Evolutionary conservation across 2,797 vertebrate species (phyloP).

Genomic region (Loris lydekkerianus): DNA sequence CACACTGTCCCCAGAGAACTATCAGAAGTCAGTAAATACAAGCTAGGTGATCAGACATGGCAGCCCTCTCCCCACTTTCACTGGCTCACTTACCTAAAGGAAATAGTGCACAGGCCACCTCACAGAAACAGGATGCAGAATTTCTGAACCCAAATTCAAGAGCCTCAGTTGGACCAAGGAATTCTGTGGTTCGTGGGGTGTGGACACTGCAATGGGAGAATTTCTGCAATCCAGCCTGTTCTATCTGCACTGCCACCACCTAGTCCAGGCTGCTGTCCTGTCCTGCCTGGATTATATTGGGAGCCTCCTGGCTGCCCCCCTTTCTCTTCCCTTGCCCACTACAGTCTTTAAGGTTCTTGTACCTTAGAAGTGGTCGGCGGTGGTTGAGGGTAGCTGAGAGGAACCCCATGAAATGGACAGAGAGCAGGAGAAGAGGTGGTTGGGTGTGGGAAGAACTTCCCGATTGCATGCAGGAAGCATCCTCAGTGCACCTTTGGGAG

Average conservation of each 20-base stretch:
- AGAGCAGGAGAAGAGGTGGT: not conserved
- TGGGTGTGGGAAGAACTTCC: not conserved
- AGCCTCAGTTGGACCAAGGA: not conserved
- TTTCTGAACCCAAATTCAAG: not conserved
- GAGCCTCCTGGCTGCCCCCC: not conserved
- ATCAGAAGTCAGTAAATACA: not conserved
- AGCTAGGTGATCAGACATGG: fast-evolving
- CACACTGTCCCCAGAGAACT: fast-evolving
- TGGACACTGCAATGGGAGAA: not conserved
- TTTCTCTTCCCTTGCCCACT: fast-evolving
- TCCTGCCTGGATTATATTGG: not conserved
- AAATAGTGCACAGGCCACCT: not conserved
- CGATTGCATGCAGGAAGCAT: fast-evolving
- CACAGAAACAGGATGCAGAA: not conserved
- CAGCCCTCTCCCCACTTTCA: not conserved
- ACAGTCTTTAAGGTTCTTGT: not conserved
- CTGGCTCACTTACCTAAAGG: not conserved
- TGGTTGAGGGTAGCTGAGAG: not conserved
- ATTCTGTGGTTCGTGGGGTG: fast-evolving
- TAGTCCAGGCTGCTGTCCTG: not conserved
- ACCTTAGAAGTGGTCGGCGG: not conserved
- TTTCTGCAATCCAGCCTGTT: not conserved
- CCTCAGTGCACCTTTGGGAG: not conserved
- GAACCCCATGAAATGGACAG: not conserved
- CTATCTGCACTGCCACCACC: not conserved